Conservation (phyloP, 2,888 invertebrate genomes). For the Heliconius erato region DNA sequence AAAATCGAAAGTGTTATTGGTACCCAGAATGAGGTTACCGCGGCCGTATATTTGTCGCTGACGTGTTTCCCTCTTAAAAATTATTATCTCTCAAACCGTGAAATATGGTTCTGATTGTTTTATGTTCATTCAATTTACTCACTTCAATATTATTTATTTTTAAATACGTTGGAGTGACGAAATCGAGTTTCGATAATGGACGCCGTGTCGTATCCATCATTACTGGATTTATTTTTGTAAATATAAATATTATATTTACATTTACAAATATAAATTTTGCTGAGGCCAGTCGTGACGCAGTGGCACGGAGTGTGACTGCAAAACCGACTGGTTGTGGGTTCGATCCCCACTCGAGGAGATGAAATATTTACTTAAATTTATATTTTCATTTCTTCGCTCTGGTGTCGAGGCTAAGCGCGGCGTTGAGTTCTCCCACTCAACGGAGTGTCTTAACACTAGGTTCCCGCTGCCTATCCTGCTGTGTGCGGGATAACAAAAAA, state of each 20-base stretch:
- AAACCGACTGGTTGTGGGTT: too few species aligned
- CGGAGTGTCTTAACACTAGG: too few species aligned
- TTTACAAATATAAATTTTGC: too few species aligned
- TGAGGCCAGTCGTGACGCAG: too few species aligned
- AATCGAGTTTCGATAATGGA: not conserved
- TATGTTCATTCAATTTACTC: slow-evolving; percentile 18
- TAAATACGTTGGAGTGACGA: not conserved
- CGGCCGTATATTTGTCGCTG: slow-evolving; percentile 47
- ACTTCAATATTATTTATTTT: slow-evolving; percentile 1
- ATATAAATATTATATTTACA: not conserved
- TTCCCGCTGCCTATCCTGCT: too few species aligned
- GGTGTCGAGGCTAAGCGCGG: too few species aligned
- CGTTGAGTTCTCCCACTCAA: too few species aligned
- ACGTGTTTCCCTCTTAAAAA: slow-evolving; percentile 44
- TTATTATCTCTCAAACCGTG: slow-evolving; percentile 44
- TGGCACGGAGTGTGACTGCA: too few species aligned
- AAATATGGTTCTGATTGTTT: slow-evolving; percentile 39
- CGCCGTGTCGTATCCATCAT: not conserved
- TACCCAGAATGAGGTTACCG: slow-evolving; percentile 54
- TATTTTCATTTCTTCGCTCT: too few species aligned
- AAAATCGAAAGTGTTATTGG: slow-evolving; percentile 38
- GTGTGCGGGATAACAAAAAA: too few species aligned
- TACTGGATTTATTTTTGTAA: not conserved
- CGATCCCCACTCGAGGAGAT: too few species aligned
- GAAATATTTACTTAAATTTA: too few species aligned